phyloP scores from a whole-genome alignment of 1,140 invertebrate species.

The Amyelois transitella region DNA sequence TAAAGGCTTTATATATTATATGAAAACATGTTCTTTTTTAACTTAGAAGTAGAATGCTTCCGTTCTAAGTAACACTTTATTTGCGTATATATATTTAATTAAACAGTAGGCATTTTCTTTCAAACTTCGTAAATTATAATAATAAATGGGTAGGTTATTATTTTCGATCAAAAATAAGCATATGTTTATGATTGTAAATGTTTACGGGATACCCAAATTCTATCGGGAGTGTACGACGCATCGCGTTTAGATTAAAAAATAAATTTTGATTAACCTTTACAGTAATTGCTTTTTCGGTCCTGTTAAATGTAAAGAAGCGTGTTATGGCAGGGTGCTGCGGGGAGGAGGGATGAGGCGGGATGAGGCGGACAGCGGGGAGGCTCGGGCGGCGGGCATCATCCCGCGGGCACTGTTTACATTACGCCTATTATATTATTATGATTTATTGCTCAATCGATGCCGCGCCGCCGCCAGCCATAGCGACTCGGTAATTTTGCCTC shows the following conservation, averaged over 20 bases:
- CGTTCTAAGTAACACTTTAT: too few species aligned
- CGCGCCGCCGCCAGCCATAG: constrained; percentile 23
- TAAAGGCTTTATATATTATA: too few species aligned
- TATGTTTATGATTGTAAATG: too few species aligned
- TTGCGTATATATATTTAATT: too few species aligned
- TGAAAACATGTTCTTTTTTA: too few species aligned
- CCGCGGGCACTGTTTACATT: constrained; percentile 52
- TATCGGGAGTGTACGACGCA: too few species aligned
- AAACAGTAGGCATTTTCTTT: too few species aligned
- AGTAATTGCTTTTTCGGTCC: background rate
- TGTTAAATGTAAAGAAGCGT: background rate
- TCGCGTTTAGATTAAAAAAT: background rate
- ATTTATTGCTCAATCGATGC: constrained; percentile 68
- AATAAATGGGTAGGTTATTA: too few species aligned
- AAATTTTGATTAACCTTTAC: background rate
- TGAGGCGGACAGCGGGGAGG: constrained; percentile 33
- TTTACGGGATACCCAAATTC: too few species aligned
- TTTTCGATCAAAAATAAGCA: too few species aligned
- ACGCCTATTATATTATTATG: constrained; percentile 66
- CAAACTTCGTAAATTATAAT: too few species aligned
- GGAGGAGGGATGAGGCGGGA: constrained; percentile 14
- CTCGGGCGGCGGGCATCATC: constrained; percentile 18
- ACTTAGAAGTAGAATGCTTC: too few species aligned
- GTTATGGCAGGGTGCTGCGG: background rate
- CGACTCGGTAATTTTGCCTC: constrained; percentile 47